These are phyloP conservation scores for Salarias fasciatus DNA, from an alignment of 2,797 vertebrate species.

Conservation along the genomic window DNA sequence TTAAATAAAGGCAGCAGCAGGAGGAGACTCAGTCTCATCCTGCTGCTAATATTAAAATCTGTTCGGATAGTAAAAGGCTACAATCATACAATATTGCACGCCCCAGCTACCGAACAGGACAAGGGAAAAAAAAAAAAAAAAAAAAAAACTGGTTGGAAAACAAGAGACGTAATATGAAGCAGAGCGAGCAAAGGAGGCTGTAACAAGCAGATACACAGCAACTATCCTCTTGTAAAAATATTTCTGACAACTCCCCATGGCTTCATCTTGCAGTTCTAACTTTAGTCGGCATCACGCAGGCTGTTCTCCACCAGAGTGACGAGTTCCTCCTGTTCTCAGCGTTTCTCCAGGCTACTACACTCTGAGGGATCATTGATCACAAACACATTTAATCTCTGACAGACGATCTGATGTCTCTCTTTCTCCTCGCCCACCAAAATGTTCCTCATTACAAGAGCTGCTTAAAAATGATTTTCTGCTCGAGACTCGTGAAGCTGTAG, in stretches of 20 bases:
- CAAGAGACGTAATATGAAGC: constrained; percentile 2
- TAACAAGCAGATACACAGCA: constrained; percentile 22
- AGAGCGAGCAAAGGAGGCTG: constrained; percentile 12
- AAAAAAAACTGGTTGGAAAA: constrained; percentile 5
- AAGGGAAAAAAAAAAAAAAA: no score
- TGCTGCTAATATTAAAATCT: no score
- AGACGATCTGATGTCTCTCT: constrained; percentile 37
- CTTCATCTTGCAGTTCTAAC: constrained; percentile 44
- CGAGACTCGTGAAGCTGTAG: constrained; percentile 4
- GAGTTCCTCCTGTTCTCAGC: constrained; percentile 51
- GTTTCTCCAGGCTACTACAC: constrained; percentile 56
- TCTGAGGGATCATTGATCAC: constrained; percentile 57
- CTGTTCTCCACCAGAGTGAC: constrained; percentile 40
- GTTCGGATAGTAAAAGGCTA: no score
- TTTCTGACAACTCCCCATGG: constrained; percentile 53
- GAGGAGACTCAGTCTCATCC: no score
- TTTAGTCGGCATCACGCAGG: constrained; percentile 37
- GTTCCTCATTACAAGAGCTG: constrained; percentile 39
- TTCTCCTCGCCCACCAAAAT: constrained; percentile 33
- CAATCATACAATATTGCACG: no score
- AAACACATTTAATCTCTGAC: constrained; percentile 57
- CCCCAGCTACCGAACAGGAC: no score
- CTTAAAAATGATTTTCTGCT: constrained; percentile 31
- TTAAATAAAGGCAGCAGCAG: no score
- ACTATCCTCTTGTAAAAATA: constrained; percentile 27